phyloP scores from a whole-genome alignment of 2,888 invertebrate genomes.

The Sphinx pinastri region DNA sequence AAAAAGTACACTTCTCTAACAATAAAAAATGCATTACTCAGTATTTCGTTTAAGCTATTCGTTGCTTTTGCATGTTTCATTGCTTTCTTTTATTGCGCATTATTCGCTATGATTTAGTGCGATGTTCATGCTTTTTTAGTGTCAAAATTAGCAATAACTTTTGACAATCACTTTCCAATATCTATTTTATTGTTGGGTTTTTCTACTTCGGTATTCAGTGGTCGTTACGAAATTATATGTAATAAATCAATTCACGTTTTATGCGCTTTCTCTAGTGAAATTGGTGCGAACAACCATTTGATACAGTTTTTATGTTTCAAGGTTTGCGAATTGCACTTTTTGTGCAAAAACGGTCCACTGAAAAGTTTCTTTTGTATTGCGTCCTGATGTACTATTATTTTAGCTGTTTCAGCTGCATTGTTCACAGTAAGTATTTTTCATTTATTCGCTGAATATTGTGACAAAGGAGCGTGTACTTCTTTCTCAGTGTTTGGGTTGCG shows the following conservation, averaged over 20 bases:
- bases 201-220: conserved; percentile 41
- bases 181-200: conserved; percentile 34
- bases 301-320: conserved; percentile 39
- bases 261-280: conserved; percentile 50
- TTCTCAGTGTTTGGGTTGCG: conserved; percentile 51
- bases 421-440: conserved; percentile 22
- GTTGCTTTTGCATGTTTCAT: neutral
- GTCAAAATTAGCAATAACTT: conserved; percentile 1
- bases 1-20: neutral
- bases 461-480: conserved; percentile 31
- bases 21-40: neutral
- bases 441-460: conserved; percentile 21
- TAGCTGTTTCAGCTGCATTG: conserved; percentile 13
- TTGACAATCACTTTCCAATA: conserved; percentile 34
- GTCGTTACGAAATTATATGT: conserved; percentile 38
- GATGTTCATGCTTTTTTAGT: neutral
- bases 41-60: neutral
- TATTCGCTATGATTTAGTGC: neutral
- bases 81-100: conserved; percentile 4
- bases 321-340: conserved; percentile 25
- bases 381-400: conserved; percentile 19
- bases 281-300: conserved; percentile 42
- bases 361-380: conserved; percentile 28
- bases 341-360: conserved; percentile 11
- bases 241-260: conserved; percentile 48